These are phyloP conservation scores for Alectoris magna DNA, from an alignment of 2,797 vertebrate genomes.

Conservation along the genomic window DNA sequence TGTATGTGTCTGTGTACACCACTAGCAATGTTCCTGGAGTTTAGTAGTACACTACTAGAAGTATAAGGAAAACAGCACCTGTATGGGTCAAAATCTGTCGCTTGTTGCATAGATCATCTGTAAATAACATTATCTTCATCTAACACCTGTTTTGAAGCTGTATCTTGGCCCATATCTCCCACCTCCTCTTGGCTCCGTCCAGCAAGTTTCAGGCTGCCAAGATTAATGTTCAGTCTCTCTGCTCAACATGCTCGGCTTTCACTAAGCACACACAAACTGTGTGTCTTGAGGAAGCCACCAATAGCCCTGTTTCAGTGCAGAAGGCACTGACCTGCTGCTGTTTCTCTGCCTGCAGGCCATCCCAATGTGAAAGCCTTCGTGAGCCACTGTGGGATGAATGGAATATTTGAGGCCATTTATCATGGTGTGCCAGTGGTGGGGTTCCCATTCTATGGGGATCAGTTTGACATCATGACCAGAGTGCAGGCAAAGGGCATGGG, in stretches of 20 bases:
- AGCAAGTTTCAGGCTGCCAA: background rate
- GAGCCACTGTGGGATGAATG: constrained; percentile 74
- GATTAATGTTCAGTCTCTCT: background rate
- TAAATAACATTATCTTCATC: background rate
- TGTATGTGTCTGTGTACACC: background rate
- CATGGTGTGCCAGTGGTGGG: constrained; percentile 76
- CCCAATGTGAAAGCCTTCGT: constrained; percentile 70
- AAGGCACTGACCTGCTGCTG: background rate
- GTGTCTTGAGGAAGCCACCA: background rate
- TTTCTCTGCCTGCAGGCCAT: constrained; percentile 60
- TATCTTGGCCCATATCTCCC: background rate
- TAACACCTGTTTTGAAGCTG: background rate
- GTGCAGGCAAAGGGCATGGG: constrained; percentile 74
- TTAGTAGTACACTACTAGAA: background rate
- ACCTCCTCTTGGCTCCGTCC: background rate
- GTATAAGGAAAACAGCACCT: background rate
- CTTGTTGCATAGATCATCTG: background rate
- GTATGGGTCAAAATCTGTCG: background rate
- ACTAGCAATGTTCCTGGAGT: background rate
- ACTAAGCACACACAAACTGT: accelerated
- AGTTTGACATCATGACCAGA: constrained; percentile 77
- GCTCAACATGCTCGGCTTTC: background rate
- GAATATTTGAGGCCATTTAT: constrained; percentile 76
- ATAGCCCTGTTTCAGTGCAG: background rate
- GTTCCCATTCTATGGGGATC: constrained; percentile 76